Evolutionary conservation across 2,797 vertebrate genomes (phyloP).

Genomic region (Squalus acanthias): DNA sequence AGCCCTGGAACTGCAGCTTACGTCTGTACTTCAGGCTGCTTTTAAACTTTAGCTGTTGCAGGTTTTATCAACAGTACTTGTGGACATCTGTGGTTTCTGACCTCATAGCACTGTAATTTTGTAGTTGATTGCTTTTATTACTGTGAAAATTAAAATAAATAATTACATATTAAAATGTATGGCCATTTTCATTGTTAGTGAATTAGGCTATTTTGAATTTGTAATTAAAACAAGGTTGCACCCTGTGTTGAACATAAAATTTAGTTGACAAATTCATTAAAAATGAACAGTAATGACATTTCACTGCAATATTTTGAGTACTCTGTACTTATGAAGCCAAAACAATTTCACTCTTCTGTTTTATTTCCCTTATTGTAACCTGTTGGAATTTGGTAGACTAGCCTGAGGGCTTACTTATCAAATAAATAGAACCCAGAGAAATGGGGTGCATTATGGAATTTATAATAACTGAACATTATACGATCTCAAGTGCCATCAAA

Average conservation of each 20-base stretch:
- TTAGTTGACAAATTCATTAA: constrained; percentile 38
- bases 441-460: constrained; percentile 37
- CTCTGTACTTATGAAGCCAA: constrained; percentile 32
- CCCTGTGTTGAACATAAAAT: constrained; percentile 29
- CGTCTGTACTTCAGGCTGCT: neutral
- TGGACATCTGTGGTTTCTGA: constrained; percentile 35
- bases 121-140: constrained; percentile 36
- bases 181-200: constrained; percentile 36
- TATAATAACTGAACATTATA: constrained; percentile 38
- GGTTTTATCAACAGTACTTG: neutral
- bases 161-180: constrained; percentile 38
- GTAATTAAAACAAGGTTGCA: constrained; percentile 38
- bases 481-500: constrained; percentile 33
- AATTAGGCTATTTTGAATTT: constrained; percentile 38
- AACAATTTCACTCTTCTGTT: constrained; percentile 33
- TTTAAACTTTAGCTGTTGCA: constrained; percentile 8
- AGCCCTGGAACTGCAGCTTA: neutral
- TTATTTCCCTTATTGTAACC: constrained; percentile 36
- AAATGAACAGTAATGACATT: constrained; percentile 36
- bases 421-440: constrained; percentile 37
- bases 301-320: constrained; percentile 34
- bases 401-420: constrained; percentile 36
- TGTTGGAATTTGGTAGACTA: constrained; percentile 33
- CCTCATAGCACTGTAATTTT: constrained; percentile 32
- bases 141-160: constrained; percentile 38